These are phyloP conservation scores for Erebia palarica DNA, from an alignment of 2,888 invertebrate species.

Conservation along the genomic window DNA sequence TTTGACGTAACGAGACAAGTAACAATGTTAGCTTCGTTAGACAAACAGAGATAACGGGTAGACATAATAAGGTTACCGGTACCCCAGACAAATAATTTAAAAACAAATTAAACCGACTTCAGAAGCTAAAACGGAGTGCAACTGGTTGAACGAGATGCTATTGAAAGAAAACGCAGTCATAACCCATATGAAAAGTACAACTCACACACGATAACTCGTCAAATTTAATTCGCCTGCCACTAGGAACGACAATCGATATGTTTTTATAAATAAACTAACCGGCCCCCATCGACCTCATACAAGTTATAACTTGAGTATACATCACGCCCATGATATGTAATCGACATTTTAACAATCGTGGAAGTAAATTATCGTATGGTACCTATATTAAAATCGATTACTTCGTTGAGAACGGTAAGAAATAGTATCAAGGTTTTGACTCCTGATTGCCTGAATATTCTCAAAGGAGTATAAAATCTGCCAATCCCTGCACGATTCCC, in stretches of 20 bases:
- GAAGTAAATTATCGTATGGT: not conserved
- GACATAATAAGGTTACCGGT: too few species aligned
- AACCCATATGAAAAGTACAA: not conserved
- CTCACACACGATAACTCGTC: not conserved
- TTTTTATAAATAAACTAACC: slow-evolving; percentile 17
- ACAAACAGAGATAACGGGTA: too few species aligned
- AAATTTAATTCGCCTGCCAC: not conserved
- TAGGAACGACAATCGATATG: slow-evolving; percentile 7
- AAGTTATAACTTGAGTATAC: not conserved
- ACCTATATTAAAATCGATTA: not conserved
- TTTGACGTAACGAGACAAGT: too few species aligned
- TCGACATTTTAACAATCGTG: not conserved
- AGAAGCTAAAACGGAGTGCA: too few species aligned
- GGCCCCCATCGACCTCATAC: slow-evolving; percentile 2
- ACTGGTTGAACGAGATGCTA: not conserved
- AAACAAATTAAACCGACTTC: too few species aligned
- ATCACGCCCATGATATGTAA: slow-evolving; percentile 1
- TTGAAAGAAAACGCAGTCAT: not conserved
- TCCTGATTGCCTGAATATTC: too few species aligned
- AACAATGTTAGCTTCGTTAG: too few species aligned
- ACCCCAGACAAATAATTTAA: too few species aligned
- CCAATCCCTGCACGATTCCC: too few species aligned
- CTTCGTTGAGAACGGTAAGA: not conserved
- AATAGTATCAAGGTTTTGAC: not conserved
- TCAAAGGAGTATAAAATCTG: too few species aligned